Evolutionary conservation across 2,888 invertebrate genomes (phyloP).

Genomic region (Galerucella calmariensis): DNA sequence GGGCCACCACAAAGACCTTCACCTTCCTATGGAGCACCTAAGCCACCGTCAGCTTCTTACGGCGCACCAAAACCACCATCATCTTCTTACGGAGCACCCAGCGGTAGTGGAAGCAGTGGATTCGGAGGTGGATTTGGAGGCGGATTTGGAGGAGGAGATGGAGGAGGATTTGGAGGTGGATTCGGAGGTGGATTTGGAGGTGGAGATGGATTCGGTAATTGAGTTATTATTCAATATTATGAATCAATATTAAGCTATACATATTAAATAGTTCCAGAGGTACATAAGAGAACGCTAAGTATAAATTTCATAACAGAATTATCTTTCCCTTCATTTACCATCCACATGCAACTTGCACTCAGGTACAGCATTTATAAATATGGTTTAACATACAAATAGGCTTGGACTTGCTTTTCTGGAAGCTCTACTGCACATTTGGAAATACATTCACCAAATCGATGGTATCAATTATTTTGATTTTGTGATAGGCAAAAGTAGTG

Average conservation of each 20-base stretch:
- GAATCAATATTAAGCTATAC: too few relatives aligned
- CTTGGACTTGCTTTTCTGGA: background rate
- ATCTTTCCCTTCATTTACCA: background rate
- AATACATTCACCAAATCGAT: background rate
- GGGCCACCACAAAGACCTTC: slow-evolving; percentile 55
- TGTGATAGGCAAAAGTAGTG: slow-evolving; percentile 21
- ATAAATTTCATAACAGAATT: background rate
- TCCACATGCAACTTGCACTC: background rate
- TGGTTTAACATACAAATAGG: background rate
- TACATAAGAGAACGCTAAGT: too few relatives aligned
- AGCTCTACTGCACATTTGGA: background rate
- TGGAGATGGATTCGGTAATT: slow-evolving; percentile 13
- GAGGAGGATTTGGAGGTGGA: slow-evolving; percentile 37
- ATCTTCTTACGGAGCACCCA: slow-evolving; percentile 61
- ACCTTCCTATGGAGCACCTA: slow-evolving; percentile 63
- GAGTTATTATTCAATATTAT: background rate
- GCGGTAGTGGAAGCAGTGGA: slow-evolving; percentile 13
- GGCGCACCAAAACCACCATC: slow-evolving; percentile 57
- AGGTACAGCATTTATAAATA: background rate
- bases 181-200: slow-evolving; percentile 35
- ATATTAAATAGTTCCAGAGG: too few relatives aligned
- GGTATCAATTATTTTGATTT: background rate
- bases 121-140: slow-evolving; percentile 23
- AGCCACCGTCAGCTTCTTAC: slow-evolving; percentile 48
- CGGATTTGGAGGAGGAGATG: slow-evolving; percentile 13